phyloP scores from a whole-genome alignment of 2,797 vertebrate species.

The Dallia pectoralis region DNA sequence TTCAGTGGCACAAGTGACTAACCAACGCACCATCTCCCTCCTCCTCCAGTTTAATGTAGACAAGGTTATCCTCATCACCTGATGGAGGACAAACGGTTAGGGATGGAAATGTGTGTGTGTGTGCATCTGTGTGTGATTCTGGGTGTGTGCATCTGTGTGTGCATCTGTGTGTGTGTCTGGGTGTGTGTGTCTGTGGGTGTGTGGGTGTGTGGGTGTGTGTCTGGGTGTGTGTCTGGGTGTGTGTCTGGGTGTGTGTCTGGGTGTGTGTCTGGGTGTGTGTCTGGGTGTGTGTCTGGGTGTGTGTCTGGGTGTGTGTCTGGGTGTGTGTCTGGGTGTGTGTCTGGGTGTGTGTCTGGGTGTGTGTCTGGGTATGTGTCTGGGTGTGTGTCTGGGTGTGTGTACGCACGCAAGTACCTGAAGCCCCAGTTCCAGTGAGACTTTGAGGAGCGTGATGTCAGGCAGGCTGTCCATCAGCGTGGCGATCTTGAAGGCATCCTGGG shows the following conservation, averaged over 20 bases:
- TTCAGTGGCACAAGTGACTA: constrained; percentile 99
- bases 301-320: too few species aligned
- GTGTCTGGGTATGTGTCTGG: background rate
- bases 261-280: background rate
- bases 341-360: too few species aligned
- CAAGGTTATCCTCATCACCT: constrained; percentile 99
- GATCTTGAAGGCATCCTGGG: constrained; percentile 98
- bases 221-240: too few species aligned
- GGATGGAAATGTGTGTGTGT: constrained; percentile 7
- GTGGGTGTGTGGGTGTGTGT: background rate
- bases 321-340: too few species aligned
- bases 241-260: too few species aligned
- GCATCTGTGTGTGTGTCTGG: too few species aligned
- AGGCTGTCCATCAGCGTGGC: constrained; percentile 97
- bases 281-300: constrained; percentile 4
- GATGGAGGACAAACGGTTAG: background rate
- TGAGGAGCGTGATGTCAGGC: constrained; percentile 96
- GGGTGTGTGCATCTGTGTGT: background rate
- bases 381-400: background rate
- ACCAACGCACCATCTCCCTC: constrained; percentile 98
- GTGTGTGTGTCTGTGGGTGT: background rate
- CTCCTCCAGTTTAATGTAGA: constrained; percentile 97
- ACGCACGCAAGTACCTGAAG: constrained; percentile 96
- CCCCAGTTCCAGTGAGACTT: constrained; percentile 95
- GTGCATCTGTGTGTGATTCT: too few species aligned